Base-by-base conservation (phyloP, 2,888 invertebrate species). In the Caenorhabditis japonica region DNA sequence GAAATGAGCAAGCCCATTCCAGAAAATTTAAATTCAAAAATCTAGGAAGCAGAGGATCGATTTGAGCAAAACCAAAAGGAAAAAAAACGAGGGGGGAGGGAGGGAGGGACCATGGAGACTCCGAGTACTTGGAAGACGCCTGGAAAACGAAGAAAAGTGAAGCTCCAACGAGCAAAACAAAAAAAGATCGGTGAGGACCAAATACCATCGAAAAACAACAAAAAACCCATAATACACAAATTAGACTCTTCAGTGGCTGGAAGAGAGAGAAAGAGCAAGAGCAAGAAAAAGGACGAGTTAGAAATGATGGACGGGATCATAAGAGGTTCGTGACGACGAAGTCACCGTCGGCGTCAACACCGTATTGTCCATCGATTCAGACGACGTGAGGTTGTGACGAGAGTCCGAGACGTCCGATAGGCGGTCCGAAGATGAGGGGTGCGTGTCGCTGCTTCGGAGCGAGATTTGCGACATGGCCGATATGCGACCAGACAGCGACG, bases 321-420 rank as follows among this genome's bases (percentile, higher is more conserved):
- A 27, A 0, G 55, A 47, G 23, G 17, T 43, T n/a, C 55, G 55
- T 17, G 62, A 47, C 12, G 30, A 19, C 2, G 21, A 30, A 0
- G 53, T 17, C 5, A 23, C 27, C 8, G 53, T 62, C 8, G 62
- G 62, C 10, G 61, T 61, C 30, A 15, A 33, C 39, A 36, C 38
- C 27, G 47, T 15, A 17, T 36, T 19, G 12, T 44, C 44, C 19
- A 52, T 52, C 21, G 58, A 68, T 21, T 58, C 66, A 19, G 58
- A 68, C 2, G 58, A 52, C 27, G 58, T 56, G 41, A 53, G 19
- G 34, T 56, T 64, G 47, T 62, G 53, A 12, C 64, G 64, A 25
- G 56, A 49, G 30, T 70, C 71, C 3, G 71, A 71, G 13, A 62
- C 49, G 27, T 71, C 71, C 12, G 71, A 71, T 33, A 47, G 53